phyloP scores from a whole-genome alignment of 2,797 vertebrate genomes.

The Neosalanx taihuensis region DNA sequence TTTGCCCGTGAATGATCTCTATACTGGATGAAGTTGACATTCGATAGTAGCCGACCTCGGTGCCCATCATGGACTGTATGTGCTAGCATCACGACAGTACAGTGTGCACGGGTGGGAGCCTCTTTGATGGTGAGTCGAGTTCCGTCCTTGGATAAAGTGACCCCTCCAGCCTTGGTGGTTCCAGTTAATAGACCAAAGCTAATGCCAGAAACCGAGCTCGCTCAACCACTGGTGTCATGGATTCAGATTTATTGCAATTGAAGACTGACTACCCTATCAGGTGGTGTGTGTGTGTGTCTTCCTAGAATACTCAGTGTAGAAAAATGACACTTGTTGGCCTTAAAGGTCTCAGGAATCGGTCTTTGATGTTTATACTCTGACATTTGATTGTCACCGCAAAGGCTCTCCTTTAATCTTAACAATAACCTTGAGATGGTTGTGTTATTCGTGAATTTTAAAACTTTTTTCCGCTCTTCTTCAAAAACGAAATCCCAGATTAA shows the following conservation, averaged over 20 bases:
- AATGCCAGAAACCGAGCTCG: background rate
- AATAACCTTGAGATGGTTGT: too few relatives aligned
- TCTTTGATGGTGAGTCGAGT: background rate
- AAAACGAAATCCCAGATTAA: too few relatives aligned
- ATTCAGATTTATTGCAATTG: background rate
- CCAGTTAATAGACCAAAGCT: background rate
- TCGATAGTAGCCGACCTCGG: background rate
- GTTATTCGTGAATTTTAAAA: too few relatives aligned
- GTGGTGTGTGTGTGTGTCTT: conserved; percentile 13
- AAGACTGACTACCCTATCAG: background rate
- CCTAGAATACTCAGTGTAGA: background rate
- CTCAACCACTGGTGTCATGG: background rate
- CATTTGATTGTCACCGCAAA: too few relatives aligned
- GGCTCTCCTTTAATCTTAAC: too few relatives aligned
- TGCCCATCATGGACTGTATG: background rate
- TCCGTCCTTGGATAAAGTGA: background rate
- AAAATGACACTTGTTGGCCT: background rate
- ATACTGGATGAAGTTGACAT: background rate
- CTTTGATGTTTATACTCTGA: too few relatives aligned
- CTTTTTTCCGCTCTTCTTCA: too few relatives aligned
- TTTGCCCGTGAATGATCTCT: background rate
- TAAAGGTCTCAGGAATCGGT: background rate
- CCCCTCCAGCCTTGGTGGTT: background rate
- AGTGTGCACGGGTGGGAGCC: background rate
- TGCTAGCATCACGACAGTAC: background rate